phyloP scores from a whole-genome alignment of 2,888 invertebrate genomes.

The Drosophila melanosoma region DNA sequence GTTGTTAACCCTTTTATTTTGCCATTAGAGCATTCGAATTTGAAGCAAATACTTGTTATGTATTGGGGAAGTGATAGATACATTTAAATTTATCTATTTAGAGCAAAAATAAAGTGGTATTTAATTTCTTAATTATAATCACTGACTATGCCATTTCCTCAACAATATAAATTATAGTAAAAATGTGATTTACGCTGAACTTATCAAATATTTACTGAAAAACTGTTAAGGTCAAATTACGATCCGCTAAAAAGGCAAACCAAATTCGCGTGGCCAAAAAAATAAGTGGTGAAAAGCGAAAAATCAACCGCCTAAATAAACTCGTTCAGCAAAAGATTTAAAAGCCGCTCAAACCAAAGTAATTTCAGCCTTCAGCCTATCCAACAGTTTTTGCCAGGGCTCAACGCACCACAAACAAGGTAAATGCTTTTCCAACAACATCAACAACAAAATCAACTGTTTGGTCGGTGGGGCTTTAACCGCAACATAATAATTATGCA shows the following conservation, averaged over 20 bases:
- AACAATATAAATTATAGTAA: neutral
- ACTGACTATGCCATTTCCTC: neutral
- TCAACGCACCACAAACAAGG: constrained; percentile 75
- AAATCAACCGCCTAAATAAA: constrained; percentile 76
- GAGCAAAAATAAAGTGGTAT: neutral
- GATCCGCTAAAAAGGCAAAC: constrained; percentile 30
- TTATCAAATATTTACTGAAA: neutral
- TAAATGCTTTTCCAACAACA: constrained; percentile 77
- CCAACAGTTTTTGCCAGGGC: constrained; percentile 74
- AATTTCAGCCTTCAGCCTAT: constrained; percentile 66
- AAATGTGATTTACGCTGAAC: neutral
- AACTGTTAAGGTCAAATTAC: constrained; percentile 7
- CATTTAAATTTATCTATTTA: constrained; percentile 14
- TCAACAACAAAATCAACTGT: constrained; percentile 65
- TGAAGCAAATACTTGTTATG: constrained; percentile 24
- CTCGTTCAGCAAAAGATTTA: constrained; percentile 79
- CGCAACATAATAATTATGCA: constrained; percentile 81
- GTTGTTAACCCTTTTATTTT: constrained; percentile 58
- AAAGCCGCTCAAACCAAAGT: constrained; percentile 78
- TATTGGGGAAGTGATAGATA: constrained; percentile 28
- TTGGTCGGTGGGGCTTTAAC: constrained; percentile 57
- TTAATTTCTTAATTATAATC: neutral
- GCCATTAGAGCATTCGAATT: constrained; percentile 32
- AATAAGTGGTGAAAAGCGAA: constrained; percentile 24
- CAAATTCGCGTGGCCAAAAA: constrained; percentile 1